Conservation (phyloP, 1,140 invertebrate species). For the Monochamus saltuarius region DNA sequence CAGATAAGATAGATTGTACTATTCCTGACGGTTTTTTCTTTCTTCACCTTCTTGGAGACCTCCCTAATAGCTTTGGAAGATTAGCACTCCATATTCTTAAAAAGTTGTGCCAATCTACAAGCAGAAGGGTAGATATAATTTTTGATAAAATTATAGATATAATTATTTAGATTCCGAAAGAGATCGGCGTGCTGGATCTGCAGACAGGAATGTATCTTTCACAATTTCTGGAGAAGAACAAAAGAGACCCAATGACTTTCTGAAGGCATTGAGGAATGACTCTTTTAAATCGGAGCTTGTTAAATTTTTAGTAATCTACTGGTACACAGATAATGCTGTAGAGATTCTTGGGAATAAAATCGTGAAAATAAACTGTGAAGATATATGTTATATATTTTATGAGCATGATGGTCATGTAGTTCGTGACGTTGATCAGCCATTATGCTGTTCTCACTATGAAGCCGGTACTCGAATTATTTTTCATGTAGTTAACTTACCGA, state of each 20-base stretch:
- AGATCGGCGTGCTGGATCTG: neutral
- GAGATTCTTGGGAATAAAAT: neutral
- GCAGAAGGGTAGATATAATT: neutral
- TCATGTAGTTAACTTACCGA: neutral
- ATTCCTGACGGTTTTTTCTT: too few species aligned
- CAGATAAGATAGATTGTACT: too few species aligned
- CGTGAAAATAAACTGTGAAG: neutral
- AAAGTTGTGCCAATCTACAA: neutral
- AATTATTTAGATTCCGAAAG: slow-evolving; percentile 1
- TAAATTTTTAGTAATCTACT: neutral
- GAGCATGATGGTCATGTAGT: neutral
- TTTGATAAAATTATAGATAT: slow-evolving; percentile 1
- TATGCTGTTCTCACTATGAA: neutral
- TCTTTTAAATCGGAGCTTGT: slow-evolving; percentile 1
- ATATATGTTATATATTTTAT: slow-evolving; percentile 5
- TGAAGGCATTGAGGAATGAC: slow-evolving; percentile 1
- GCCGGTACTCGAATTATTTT: slow-evolving; percentile 3
- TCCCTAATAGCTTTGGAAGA: neutral
- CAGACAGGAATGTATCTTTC: neutral
- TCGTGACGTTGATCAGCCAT: slow-evolving; percentile 1
- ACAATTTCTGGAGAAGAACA: slow-evolving; percentile 4
- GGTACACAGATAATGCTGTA: too few species aligned
- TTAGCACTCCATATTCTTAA: neutral
- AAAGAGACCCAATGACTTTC: neutral
- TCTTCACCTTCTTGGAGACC: too few species aligned